Conservation (phyloP, 2,888 invertebrate genomes). For the Steinernema hermaphroditum region DNA sequence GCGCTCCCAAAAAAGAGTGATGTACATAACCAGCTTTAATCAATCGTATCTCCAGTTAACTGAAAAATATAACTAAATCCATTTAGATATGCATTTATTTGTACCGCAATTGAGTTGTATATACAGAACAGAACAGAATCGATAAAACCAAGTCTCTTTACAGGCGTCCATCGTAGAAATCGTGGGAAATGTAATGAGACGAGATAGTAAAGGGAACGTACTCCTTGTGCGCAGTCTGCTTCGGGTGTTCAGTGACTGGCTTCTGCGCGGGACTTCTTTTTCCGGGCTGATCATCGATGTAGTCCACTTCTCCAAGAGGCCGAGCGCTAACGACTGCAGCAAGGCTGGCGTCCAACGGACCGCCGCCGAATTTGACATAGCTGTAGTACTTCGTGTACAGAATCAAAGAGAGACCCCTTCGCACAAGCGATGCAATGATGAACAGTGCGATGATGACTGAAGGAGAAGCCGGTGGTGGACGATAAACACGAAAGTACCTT, state of each 20-base stretch:
- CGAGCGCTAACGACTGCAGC: not conserved
- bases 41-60: no score
- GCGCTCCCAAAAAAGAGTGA: no score
- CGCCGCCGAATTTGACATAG: not conserved
- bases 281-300: not conserved
- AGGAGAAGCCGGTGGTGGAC: not conserved
- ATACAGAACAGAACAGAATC: not conserved
- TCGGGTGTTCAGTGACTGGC: no score
- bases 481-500: not conserved
- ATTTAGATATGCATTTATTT: no score
- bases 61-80: no score
- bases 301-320: constrained; percentile 19
- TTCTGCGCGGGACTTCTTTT: not conserved
- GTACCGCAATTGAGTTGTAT: no score
- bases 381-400: constrained; percentile 7
- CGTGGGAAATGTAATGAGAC: constrained; percentile 2
- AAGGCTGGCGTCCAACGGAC: not conserved
- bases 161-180: not conserved
- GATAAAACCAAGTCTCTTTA: not conserved
- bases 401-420: not conserved
- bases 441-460: not conserved
- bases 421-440: not conserved
- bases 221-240: not conserved
- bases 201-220: constrained; percentile 1
- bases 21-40: no score